These are phyloP conservation scores for Sander lucioperca DNA, from an alignment of 2,113 vertebrate species.

Conservation along the genomic window DNA sequence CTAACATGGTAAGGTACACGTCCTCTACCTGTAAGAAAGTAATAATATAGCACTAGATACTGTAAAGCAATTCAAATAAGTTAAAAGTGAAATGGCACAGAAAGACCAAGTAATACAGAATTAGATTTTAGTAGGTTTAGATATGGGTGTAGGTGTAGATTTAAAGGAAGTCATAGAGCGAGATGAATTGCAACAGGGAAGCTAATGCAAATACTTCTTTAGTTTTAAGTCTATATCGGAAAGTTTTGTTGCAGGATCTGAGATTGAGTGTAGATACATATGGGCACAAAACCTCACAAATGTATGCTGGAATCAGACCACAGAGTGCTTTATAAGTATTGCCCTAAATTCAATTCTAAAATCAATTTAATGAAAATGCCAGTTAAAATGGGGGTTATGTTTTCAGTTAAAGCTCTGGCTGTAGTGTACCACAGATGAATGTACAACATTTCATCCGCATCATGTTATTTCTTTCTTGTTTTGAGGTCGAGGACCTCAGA, in stretches of 20 bases:
- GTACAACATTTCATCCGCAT: background rate
- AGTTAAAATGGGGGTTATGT: background rate
- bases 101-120: background rate
- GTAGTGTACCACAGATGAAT: background rate
- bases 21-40: background rate
- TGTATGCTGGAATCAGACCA: background rate
- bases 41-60: background rate
- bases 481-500: slow-evolving; percentile 82
- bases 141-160: background rate
- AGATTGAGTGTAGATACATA: background rate
- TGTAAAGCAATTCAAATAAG: background rate
- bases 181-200: background rate
- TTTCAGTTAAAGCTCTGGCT: background rate
- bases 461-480: background rate
- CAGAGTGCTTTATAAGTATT: background rate
- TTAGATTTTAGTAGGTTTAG: background rate
- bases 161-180: background rate
- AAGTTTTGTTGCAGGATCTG: background rate
- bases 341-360: background rate
- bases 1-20: slow-evolving; percentile 75
- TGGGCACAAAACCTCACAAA: background rate
- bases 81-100: background rate
- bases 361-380: background rate
- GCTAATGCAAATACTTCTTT: background rate
- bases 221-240: background rate